Base-by-base conservation (phyloP, 2,113 vertebrate genomes). In the Tachysurus vachellii region DNA sequence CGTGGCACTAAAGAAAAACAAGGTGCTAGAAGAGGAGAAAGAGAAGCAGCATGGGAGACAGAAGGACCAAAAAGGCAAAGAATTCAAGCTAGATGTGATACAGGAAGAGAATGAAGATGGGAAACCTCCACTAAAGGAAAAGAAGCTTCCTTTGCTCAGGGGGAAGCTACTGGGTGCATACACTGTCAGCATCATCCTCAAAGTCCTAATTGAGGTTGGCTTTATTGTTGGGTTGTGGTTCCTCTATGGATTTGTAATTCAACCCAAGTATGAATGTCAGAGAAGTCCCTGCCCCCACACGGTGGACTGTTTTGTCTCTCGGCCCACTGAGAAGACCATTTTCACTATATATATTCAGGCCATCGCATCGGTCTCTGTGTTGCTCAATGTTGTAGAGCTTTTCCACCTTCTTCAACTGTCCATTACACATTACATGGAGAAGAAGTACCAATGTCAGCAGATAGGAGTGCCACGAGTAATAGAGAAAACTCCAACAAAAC, bases 251-350 rank as follows among this genome's bases (percentile, higher is more conserved):
- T 97, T 99, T 93, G 91, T 95, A 82, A 96, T 99, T 90, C 70
- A 91, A 17, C 91, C 97, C 0, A 92, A 92, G 84, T 99, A 95
- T 0, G 96, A 96, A 88, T 99, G 98, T 89, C 86, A 93, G 31
- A 91, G 94, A 0, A 31, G 17, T 3, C 98, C 98, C 8, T 99
- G 98, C 53, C 97, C 97, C 28, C 95, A 99, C 13, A 93, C 75
- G 0, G 98, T 99, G 90, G 97, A 99, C 90, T 99, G 98, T 91
- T 99, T 96, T 21, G 96, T 99, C 90, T 99, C 98, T 0, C 96
- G 98, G 11, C 98, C 98, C 87, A 99, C 97, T 0, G 98, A 99
- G 92, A 99, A 99, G 93, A 98, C 96, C 4, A 96, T 99, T 92
- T 99, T 99, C 91, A 99, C 97, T 91, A 94, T 99, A 91, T 99